Base-by-base conservation (phyloP, 2,888 invertebrate genomes). In the Thereva unica region DNA sequence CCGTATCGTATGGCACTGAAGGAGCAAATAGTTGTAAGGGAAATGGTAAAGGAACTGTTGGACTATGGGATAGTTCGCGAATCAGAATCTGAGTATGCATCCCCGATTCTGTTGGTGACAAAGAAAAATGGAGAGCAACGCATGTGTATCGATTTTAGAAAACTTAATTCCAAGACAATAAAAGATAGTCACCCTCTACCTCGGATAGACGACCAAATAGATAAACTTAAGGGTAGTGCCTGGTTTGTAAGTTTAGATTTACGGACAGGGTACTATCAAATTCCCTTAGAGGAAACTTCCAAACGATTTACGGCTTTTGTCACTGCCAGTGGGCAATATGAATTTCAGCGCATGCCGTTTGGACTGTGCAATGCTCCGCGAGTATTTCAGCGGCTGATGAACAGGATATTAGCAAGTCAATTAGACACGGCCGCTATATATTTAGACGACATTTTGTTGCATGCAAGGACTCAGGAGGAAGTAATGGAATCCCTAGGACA, bases 131-230 rank as follows among this genome's bases (percentile, higher is more conserved):
- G 35, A 34, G 53, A 53, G 35, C 53, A 53, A 12, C 23, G 53
- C 4, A 23, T 52, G 23, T 73, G 72, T 52, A 71, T 76, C 1
- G 75, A 74, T 66, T 78, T 72, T 35, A 61, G 76, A 8, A 57
- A 52, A 38, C 57, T 79, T 5, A 79, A 78, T 67, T 57, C 64
- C 4, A 67, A 70, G 0, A 77, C 76, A 1, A 66, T 74, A 0
- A 73, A 76, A 4, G 76, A 78, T 64, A 55, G 71, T 4, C 75
- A 75, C 59, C 76, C 77, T 0, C 44, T 77, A 4, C 75, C 76
- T 0, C 64, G 71, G 8, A 74, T 78, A 4, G 72, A 75, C 12
- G 76, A 78, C 10, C 72, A 74, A 52, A 64, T 76, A 38, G 73
- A 76, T 44, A 52, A 69, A n/a, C 47, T 78, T 7, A n/a, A 64